A percentile compares a stretch with the other conserved stretches of the same genome.
These are phyloP conservation scores for Drosophila anomalata DNA, from an alignment of 2,888 invertebrate genomes.

Conservation along the genomic window DNA sequence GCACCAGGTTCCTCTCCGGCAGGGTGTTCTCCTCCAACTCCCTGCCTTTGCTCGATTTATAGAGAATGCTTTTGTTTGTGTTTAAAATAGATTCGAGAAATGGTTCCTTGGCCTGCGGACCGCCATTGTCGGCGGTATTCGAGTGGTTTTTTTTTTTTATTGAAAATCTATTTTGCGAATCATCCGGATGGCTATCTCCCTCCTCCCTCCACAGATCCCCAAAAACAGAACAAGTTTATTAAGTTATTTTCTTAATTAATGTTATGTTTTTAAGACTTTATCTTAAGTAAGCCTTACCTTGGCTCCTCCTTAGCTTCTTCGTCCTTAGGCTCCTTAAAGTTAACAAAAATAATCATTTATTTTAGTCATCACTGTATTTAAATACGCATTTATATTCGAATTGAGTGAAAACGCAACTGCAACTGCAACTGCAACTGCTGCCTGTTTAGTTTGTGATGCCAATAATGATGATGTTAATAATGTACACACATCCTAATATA, in stretches of 20 bases:
- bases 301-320: too few species aligned
- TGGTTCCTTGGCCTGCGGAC: conserved; percentile 56
- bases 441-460: conserved; percentile 19
- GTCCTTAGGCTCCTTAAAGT: too few species aligned
- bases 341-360: background rate
- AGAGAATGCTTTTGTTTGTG: conserved; percentile 65
- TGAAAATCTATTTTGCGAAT: conserved; percentile 75
- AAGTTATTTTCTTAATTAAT: too few species aligned
- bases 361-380: conserved; percentile 19
- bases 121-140: conserved; percentile 55
- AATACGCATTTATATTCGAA: background rate
- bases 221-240: too few species aligned
- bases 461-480: conserved; percentile 15
- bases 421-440: background rate
- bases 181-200: conserved; percentile 22
- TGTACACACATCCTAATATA: conserved; percentile 29
- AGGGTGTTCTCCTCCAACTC: conserved; percentile 1
- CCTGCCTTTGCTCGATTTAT: conserved; percentile 32
- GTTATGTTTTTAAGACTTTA: too few species aligned
- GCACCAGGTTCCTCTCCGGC: too few species aligned
- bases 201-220: too few species aligned
- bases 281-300: too few species aligned
- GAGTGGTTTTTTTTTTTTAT: conserved; percentile 72
- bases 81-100: conserved; percentile 71
- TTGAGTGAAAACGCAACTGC: conserved; percentile 5